Evolutionary conservation across 2,113 vertebrate genomes (phyloP).

Genomic region (Tamias sibiricus): DNA sequence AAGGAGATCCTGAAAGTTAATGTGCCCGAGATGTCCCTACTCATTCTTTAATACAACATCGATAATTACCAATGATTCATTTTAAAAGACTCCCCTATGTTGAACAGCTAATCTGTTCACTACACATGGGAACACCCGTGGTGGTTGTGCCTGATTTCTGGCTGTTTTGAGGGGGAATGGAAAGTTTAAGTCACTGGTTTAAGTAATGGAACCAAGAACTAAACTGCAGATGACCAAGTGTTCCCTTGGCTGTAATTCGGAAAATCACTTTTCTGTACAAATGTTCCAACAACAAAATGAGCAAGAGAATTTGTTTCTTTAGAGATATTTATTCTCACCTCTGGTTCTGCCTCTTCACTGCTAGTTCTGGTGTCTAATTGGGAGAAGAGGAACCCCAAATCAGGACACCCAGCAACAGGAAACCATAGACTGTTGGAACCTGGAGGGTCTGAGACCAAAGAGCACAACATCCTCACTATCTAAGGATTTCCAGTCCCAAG

Average conservation of each 20-base stretch:
- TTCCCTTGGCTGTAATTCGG: neutral
- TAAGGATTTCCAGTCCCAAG: neutral
- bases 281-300: neutral
- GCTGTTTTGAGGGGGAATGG: neutral
- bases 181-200: slow-evolving; percentile 27
- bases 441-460: neutral
- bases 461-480: no score
- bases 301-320: neutral
- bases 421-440: neutral
- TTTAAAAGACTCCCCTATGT: neutral
- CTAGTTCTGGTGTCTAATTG: neutral
- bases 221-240: neutral
- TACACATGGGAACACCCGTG: neutral
- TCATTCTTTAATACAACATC: neutral
- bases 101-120: neutral
- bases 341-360: neutral
- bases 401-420: neutral
- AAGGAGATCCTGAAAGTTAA: slow-evolving; percentile 16
- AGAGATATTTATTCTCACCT: neutral
- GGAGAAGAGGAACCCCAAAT: neutral
- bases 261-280: slow-evolving; percentile 34
- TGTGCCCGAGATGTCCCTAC: neutral
- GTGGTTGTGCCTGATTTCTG: neutral
- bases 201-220: slow-evolving; percentile 30
- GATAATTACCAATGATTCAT: neutral